Conservation (phyloP, 1,140 invertebrate species). For the Drosophila funebris region DNA sequence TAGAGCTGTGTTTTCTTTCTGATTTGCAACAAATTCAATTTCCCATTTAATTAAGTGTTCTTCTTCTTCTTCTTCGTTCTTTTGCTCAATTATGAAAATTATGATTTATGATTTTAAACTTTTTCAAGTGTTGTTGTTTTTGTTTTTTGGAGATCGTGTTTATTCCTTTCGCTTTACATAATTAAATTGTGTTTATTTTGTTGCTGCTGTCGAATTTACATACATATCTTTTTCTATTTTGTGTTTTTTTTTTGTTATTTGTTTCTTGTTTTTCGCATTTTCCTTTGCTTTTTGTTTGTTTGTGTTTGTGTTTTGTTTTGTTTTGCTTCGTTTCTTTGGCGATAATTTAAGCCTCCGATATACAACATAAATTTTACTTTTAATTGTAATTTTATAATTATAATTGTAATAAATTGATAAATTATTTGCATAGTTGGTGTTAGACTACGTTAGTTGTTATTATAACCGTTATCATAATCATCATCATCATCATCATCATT, state of each 20-base stretch:
- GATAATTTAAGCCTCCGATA: slow-evolving; percentile 84
- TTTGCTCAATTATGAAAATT: slow-evolving; percentile 12
- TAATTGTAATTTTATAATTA: slow-evolving; percentile 30
- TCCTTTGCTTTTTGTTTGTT: not conserved
- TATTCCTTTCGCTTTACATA: slow-evolving; percentile 37
- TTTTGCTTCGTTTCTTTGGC: slow-evolving; percentile 76
- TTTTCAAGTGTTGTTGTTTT: slow-evolving; percentile 46
- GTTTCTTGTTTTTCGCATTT: slow-evolving; percentile 5
- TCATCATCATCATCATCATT: too few relatives aligned
- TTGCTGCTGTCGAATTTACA: slow-evolving; percentile 42
- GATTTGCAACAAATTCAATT: slow-evolving; percentile 37
- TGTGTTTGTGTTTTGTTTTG: slow-evolving; percentile 13
- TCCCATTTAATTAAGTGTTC: not conserved
- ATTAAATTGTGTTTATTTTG: slow-evolving; percentile 14
- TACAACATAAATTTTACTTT: slow-evolving; percentile 74
- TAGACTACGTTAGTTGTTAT: slow-evolving; percentile 18
- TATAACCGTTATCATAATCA: slow-evolving; percentile 21
- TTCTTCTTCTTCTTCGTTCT: not conserved
- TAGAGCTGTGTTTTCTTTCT: slow-evolving; percentile 10
- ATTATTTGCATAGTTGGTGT: slow-evolving; percentile 53
- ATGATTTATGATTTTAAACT: slow-evolving; percentile 46
- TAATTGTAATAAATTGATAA: slow-evolving; percentile 63
- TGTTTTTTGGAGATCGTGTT: slow-evolving; percentile 72
- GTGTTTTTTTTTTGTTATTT: slow-evolving; percentile 31
- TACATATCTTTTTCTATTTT: slow-evolving; percentile 23